Evolutionary conservation across 2,888 invertebrate genomes (phyloP).

Genomic region (Cordilura impudica): DNA sequence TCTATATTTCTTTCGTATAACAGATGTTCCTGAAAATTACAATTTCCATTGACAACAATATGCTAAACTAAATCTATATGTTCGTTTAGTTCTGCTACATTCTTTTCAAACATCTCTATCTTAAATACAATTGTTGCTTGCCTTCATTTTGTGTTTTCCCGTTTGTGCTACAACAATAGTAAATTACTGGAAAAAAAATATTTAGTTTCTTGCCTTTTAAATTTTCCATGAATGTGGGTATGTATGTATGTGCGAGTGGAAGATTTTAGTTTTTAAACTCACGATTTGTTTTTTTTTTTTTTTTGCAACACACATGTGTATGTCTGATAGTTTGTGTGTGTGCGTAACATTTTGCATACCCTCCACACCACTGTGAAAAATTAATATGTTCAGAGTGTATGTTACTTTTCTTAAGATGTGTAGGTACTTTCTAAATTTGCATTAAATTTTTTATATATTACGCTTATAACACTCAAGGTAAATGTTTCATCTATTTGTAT

Average conservation of each 20-base stretch:
- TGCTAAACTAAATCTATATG: not conserved
- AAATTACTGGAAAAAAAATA: too few relatives aligned
- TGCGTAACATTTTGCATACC: too few relatives aligned
- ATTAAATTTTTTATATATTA: too few relatives aligned
- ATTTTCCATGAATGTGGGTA: constrained; percentile 1
- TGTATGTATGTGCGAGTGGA: not conserved
- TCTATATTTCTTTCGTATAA: not conserved
- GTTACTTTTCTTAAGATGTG: too few relatives aligned
- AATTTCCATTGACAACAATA: not conserved
- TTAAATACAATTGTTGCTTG: not conserved
- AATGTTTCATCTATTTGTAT: too few relatives aligned
- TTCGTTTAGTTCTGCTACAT: not conserved
- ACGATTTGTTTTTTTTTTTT: too few relatives aligned
- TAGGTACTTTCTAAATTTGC: too few relatives aligned
- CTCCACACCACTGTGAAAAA: too few relatives aligned
- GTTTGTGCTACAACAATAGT: not conserved
- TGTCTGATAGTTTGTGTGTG: not conserved
- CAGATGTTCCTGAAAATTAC: not conserved
- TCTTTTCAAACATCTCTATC: not conserved
- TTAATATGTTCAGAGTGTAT: too few relatives aligned
- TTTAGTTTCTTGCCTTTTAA: not conserved
- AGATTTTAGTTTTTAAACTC: too few relatives aligned
- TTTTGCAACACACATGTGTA: too few relatives aligned
- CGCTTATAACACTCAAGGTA: too few relatives aligned
- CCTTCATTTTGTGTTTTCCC: not conserved